Evolutionary conservation across 2,888 invertebrate species (phyloP), one percentile per base, ranked within the genome.

Genomic region (Prenolepis imparis): DNA sequence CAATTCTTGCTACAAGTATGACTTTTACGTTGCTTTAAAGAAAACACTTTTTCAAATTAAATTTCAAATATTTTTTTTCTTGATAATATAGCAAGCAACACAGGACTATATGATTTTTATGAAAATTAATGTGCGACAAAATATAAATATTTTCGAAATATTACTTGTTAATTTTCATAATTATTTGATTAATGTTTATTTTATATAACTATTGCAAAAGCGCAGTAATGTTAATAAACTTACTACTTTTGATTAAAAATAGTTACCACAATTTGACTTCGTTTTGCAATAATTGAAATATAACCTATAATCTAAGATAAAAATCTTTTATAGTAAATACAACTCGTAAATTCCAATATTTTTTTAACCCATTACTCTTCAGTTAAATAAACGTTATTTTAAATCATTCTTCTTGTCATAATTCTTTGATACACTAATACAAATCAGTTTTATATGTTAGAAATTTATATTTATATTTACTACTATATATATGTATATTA

Each of bases 161-260:
- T n/a, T 78, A 70, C 57, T 68, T 70, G 44, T 44, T 39, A 55
- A 77, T 66, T 66, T 78, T 63, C 32, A 41, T 39, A 32, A 18
- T 44, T 59, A 44, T 68, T 78, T 78, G 32, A 21, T 70, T 59
- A 78, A 68, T 59, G 41, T 78, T 70, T 70, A 70, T 78, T 70
- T 78, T 78, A 44, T 78, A 70, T 59, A 68, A 68, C 21, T 78
- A 68, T 68, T 59, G 36, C 70, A 68, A 32, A 78, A 78, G 4
- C 15, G 57, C 57, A 70, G 57, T 32, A 59, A 68, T 24, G 55
- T 28, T 67, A 41, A 78, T 78, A 78, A 78, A 78, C 70, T 57
- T 78, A 68, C 21, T 78, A 68, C 57, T 78, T 78, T 75, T 78
- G 57, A 68, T 67, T 44, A 66, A 57, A 78, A 28, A 57, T 36